phyloP scores from a whole-genome alignment of 2,797 vertebrate species.

The Eulemur rubriventer region DNA sequence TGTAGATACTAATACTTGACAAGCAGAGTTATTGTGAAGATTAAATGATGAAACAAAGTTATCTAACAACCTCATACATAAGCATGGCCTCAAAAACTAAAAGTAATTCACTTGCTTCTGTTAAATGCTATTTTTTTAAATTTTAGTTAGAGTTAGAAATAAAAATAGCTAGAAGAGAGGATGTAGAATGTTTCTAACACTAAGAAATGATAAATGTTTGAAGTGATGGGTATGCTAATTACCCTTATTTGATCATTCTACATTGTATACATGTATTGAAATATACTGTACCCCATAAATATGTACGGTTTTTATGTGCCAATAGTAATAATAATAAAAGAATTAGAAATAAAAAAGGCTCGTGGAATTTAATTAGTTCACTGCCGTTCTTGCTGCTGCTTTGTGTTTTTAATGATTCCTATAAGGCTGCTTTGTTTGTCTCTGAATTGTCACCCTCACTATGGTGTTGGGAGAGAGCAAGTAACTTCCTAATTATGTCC shows the following conservation, averaged over 20 bases:
- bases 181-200: neutral
- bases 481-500: neutral
- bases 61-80: neutral
- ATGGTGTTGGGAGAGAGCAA: neutral
- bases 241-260: neutral
- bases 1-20: neutral
- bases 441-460: neutral
- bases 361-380: neutral
- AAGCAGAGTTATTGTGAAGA: neutral
- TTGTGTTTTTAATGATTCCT: neutral
- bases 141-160: neutral
- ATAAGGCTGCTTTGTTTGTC: neutral
- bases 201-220: neutral
- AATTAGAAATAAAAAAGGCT: neutral
- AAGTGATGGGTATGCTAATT: neutral
- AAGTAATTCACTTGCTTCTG: neutral
- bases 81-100: neutral
- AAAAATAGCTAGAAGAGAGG: neutral
- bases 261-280: neutral
- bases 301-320: neutral
- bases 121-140: neutral
- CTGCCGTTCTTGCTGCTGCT: neutral
- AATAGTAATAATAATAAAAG: neutral
- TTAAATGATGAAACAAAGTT: conserved; percentile 10
- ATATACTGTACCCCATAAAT: neutral